Percentiles rank a stretch among this genome's conserved stretches.
Evolutionary conservation across 1,140 invertebrate species (phyloP).

Genomic region (Drosophila suzukii): DNA sequence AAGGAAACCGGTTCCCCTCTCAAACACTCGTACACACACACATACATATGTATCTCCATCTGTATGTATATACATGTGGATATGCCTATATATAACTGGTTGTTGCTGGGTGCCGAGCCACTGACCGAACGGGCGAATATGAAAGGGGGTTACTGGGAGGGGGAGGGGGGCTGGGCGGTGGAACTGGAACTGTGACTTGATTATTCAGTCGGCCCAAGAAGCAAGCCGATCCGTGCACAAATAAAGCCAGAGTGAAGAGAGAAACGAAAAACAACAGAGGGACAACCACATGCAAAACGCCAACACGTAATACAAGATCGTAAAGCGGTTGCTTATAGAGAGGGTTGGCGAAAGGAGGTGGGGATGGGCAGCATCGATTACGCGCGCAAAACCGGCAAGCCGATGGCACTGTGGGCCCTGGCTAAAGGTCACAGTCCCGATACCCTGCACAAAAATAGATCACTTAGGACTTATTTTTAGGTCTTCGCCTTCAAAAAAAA

Average conservation of each 20-base stretch:
- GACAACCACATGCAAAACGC: slow-evolving; percentile 49
- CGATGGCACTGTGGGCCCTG: slow-evolving; percentile 2
- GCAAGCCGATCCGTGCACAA: slow-evolving; percentile 61
- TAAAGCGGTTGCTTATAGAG: slow-evolving; percentile 23
- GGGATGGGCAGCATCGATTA: slow-evolving; percentile 51
- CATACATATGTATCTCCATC: slow-evolving; percentile 2
- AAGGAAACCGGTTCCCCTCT: slow-evolving; percentile 51
- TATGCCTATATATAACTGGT: slow-evolving; percentile 44
- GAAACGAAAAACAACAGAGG: slow-evolving; percentile 22
- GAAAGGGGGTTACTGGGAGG: not conserved
- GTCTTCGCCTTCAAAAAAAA: too few relatives aligned
- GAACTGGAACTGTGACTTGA: slow-evolving; percentile 70
- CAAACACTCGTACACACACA: not conserved
- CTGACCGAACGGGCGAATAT: slow-evolving; percentile 18
- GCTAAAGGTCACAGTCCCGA: not conserved
- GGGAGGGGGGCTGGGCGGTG: not conserved
- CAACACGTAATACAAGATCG: slow-evolving; percentile 77
- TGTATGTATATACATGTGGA: not conserved
- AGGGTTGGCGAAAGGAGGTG: not conserved
- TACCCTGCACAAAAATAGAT: not conserved
- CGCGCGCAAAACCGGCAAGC: slow-evolving; percentile 62
- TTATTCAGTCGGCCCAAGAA: slow-evolving; percentile 61
- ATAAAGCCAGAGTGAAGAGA: slow-evolving; percentile 58
- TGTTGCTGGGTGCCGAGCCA: slow-evolving; percentile 75
- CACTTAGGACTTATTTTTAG: too few relatives aligned